These are phyloP conservation scores for Hemaris fuciformis DNA, from an alignment of 2,888 invertebrate genomes.

Conservation along the genomic window DNA sequence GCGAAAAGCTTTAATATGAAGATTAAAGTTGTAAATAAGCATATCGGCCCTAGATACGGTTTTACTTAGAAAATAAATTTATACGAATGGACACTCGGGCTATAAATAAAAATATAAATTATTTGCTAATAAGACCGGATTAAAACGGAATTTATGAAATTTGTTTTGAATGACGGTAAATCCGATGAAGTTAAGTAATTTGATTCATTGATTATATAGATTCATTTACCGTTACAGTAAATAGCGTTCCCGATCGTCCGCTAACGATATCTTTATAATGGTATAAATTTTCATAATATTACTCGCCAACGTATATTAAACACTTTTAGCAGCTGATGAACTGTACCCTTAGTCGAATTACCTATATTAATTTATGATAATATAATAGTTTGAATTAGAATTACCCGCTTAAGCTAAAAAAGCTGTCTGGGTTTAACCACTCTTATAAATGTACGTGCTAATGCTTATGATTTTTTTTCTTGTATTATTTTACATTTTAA, in stretches of 20 bases:
- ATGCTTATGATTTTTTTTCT: no score
- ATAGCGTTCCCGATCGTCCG: neutral
- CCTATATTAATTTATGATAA: no score
- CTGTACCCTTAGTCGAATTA: no score
- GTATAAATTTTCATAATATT: no score
- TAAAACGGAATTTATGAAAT: neutral
- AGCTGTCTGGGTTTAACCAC: no score
- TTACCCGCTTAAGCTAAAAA: no score
- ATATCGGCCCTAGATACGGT: neutral
- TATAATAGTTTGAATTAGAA: no score
- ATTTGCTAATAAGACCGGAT: neutral
- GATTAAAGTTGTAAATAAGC: neutral
- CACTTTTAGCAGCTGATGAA: no score
- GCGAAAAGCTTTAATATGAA: conserved; percentile 17
- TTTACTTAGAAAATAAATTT: neutral
- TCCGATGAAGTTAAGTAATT: neutral
- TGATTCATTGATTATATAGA: neutral
- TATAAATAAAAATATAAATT: neutral
- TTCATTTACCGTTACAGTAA: neutral
- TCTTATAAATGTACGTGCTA: no score
- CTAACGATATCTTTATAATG: no score
- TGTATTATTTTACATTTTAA: no score
- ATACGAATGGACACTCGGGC: neutral
- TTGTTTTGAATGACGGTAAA: neutral
- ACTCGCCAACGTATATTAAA: no score